Evolutionary conservation across 2,888 invertebrate genomes (phyloP).

Genomic region (Drosophila eohydei): DNA sequence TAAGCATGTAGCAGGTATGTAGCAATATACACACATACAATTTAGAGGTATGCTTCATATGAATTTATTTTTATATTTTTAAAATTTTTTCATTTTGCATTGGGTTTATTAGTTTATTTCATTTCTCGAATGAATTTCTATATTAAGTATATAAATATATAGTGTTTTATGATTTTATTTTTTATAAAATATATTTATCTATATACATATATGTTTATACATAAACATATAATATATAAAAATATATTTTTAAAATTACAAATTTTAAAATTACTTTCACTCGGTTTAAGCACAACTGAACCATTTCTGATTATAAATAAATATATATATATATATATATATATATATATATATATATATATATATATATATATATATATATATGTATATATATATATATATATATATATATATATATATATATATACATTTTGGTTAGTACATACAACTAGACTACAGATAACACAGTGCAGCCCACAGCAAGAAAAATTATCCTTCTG

Average conservation of each 20-base stretch:
- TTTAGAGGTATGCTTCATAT: constrained; percentile 12
- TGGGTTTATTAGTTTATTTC: neutral
- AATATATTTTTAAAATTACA: neutral
- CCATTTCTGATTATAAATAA: constrained; percentile 9
- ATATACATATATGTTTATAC: neutral
- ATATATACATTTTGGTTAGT: constrained; percentile 31
- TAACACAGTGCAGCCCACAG: constrained; percentile 60
- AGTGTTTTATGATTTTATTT: no score
- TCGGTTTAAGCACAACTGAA: constrained; percentile 11
- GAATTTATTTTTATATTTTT: neutral
- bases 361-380: constrained; percentile 19
- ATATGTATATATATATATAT: constrained; percentile 6
- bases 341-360: neutral
- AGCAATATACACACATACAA: constrained; percentile 14
- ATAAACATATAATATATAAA: neutral
- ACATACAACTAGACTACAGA: constrained; percentile 73
- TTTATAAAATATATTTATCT: neutral
- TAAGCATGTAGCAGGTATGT: neutral
- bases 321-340: constrained; percentile 13
- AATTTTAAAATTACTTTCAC: constrained; percentile 30
- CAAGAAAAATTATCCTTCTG: constrained; percentile 57
- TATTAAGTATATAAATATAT: no score
- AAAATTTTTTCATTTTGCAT: neutral
- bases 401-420: neutral
- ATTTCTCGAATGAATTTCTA: no score